Percentiles rank a stretch among this genome's conserved stretches.
phyloP scores from a whole-genome alignment of 2,888 invertebrate species.

The Luperina nickerlii region DNA sequence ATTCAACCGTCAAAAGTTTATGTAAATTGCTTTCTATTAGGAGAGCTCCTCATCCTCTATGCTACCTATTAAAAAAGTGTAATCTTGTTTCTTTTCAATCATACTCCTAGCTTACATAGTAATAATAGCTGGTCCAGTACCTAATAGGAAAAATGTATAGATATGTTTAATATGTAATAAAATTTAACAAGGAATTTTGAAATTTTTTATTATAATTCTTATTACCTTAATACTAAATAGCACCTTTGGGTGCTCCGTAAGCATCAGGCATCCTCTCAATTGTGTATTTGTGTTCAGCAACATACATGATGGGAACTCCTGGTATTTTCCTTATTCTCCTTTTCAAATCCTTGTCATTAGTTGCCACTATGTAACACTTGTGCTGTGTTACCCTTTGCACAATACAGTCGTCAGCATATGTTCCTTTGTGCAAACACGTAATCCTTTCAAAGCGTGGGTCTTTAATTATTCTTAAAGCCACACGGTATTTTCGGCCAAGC shows the following conservation, averaged over 20 bases:
- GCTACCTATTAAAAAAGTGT: background rate
- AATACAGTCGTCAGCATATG: slow-evolving; percentile 99
- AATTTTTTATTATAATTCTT: slow-evolving; percentile 15
- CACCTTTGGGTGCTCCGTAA: slow-evolving; percentile 96
- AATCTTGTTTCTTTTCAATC: background rate
- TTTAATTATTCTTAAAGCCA: slow-evolving; percentile 98
- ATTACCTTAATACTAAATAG: slow-evolving; percentile 76
- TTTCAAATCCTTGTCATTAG: slow-evolving; percentile 99
- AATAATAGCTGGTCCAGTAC: slow-evolving; percentile 21
- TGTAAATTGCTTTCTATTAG: background rate
- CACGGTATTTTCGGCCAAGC: slow-evolving; percentile 97
- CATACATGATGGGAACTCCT: slow-evolving; percentile 99
- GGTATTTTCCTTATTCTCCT: slow-evolving; percentile 98
- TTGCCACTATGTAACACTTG: slow-evolving; percentile 99
- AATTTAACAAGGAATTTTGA: slow-evolving; percentile 30
- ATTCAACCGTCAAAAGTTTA: background rate
- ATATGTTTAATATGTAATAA: slow-evolving; percentile 6
- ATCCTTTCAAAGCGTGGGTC: slow-evolving; percentile 98
- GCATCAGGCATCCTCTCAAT: slow-evolving; percentile 99
- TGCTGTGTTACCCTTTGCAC: slow-evolving; percentile 99
- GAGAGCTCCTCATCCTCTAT: background rate
- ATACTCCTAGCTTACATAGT: background rate
- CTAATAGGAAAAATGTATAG: slow-evolving; percentile 1
- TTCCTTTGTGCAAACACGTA: slow-evolving; percentile 98
- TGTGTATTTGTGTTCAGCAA: slow-evolving; percentile 97